phyloP scores from a whole-genome alignment of 2,888 invertebrate species.

The Lypha dubia region DNA sequence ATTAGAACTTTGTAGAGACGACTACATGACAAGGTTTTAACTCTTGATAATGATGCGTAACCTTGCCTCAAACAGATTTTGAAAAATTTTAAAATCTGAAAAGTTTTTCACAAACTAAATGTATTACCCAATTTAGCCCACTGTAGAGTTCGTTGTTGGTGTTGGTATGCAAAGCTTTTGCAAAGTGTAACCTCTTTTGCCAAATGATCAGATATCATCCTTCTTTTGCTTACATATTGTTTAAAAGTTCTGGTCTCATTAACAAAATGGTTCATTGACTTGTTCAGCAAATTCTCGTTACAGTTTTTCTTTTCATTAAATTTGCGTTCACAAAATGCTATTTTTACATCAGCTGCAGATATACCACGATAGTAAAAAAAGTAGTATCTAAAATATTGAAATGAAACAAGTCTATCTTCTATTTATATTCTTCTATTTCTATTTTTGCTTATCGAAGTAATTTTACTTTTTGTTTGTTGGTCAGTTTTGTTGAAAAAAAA shows the following conservation, averaged over 20 bases:
- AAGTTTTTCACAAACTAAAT: too few relatives aligned
- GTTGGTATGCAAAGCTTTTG: too few relatives aligned
- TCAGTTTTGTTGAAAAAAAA: conserved; percentile 42
- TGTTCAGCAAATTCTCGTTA: conserved; percentile 19
- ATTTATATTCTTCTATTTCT: neutral
- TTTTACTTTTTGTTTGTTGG: conserved; percentile 45
- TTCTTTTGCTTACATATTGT: neutral
- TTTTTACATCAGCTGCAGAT: neutral
- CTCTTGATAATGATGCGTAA: too few relatives aligned
- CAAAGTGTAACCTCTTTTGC: too few relatives aligned
- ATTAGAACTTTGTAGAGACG: too few relatives aligned
- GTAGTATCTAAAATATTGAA: conserved; percentile 7
- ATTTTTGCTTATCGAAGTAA: conserved; percentile 61
- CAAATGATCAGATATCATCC: too few relatives aligned
- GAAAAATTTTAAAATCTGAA: too few relatives aligned
- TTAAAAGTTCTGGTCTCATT: neutral
- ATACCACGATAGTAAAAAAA: neutral
- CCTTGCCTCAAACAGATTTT: too few relatives aligned
- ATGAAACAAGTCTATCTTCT: conserved; percentile 16
- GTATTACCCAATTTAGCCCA: too few relatives aligned
- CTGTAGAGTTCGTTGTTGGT: too few relatives aligned
- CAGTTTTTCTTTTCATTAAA: conserved; percentile 32
- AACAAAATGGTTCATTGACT: conserved; percentile 52
- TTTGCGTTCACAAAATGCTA: conserved; percentile 10
- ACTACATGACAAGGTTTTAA: too few relatives aligned